A percentile compares a stretch with the other conserved stretches of the same genome.
Evolutionary conservation across 2,888 invertebrate species (phyloP).

Genomic region (Nomada hirtipes): DNA sequence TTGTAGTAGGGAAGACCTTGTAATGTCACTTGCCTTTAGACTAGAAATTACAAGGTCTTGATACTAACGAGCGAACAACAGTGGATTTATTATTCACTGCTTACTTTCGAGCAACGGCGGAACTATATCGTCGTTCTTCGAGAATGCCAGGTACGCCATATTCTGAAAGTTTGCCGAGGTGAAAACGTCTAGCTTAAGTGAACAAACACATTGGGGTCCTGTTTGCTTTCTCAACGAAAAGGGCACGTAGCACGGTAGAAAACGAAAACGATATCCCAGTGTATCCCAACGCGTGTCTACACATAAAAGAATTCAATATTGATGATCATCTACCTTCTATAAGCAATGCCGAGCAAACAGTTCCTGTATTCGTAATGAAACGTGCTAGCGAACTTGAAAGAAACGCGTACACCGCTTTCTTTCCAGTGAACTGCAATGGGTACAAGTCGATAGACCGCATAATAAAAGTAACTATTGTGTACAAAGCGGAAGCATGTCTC

Average conservation of each 20-base stretch:
- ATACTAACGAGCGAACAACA: background rate
- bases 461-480: background rate
- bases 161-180: slow-evolving; percentile 51
- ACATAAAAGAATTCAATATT: slow-evolving; percentile 63
- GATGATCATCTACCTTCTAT: slow-evolving; percentile 58
- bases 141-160: slow-evolving; percentile 13
- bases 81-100: slow-evolving; percentile 8
- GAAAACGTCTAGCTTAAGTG: slow-evolving; percentile 58
- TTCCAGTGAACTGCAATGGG: background rate
- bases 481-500: background rate
- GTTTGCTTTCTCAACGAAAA: slow-evolving; percentile 62
- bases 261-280: slow-evolving; percentile 44
- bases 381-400: slow-evolving; percentile 36
- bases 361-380: slow-evolving; percentile 60
- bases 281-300: slow-evolving; percentile 31
- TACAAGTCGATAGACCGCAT: background rate
- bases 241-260: slow-evolving; percentile 37
- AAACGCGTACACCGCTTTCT: background rate
- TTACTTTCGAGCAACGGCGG: slow-evolving; percentile 26
- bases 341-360: slow-evolving; percentile 47
- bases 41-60: background rate
- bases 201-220: slow-evolving; percentile 59
- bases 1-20: too few species aligned
- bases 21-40: background rate
- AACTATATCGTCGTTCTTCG: slow-evolving; percentile 21